Evolutionary conservation across 30 jellyfish, hydroid and myxozoan species (phyloP).

Genomic region (Clytia hemisphaerica): DNA sequence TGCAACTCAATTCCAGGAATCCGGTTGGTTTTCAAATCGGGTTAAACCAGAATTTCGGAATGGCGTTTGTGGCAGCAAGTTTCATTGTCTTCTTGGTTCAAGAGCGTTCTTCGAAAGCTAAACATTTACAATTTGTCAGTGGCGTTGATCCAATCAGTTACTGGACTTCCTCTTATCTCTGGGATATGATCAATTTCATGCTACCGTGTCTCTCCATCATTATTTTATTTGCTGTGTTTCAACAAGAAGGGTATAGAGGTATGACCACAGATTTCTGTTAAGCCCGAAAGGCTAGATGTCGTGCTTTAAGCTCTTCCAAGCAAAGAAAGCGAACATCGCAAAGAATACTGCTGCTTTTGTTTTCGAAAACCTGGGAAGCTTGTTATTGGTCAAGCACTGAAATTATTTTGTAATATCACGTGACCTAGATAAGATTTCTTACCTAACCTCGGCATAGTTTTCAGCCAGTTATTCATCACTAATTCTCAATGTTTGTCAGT

Average conservation of each 20-base stretch:
- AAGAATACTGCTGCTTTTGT: no score
- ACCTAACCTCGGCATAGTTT: no score
- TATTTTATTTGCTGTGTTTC: slow-evolving; percentile 61
- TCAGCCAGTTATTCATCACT: no score
- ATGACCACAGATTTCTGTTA: no score
- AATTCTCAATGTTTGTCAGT: no score
- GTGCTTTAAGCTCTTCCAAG: no score
- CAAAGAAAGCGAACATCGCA: no score
- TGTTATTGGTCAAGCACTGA: no score
- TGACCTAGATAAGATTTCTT: no score
- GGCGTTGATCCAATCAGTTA: slow-evolving; percentile 85
- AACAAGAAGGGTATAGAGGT: slow-evolving; percentile 72
- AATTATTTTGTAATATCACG: no score
- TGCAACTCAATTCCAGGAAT: slow-evolving; percentile 51
- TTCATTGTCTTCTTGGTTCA: slow-evolving; percentile 78
- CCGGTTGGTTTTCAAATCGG: slow-evolving; percentile 71
- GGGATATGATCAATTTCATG: slow-evolving; percentile 72
- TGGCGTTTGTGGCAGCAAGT: slow-evolving; percentile 92
- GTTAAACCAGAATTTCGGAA: slow-evolving; percentile 58
- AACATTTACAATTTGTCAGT: slow-evolving; percentile 90
- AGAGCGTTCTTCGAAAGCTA: slow-evolving; percentile 74
- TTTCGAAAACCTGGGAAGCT: no score
- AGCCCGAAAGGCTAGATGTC: no score
- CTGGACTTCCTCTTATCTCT: slow-evolving; percentile 67
- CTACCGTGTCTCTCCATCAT: slow-evolving; percentile 55